These are phyloP conservation scores for Pachycephus smyrnensis DNA, from an alignment of 2,888 invertebrate species.

Conservation along the genomic window DNA sequence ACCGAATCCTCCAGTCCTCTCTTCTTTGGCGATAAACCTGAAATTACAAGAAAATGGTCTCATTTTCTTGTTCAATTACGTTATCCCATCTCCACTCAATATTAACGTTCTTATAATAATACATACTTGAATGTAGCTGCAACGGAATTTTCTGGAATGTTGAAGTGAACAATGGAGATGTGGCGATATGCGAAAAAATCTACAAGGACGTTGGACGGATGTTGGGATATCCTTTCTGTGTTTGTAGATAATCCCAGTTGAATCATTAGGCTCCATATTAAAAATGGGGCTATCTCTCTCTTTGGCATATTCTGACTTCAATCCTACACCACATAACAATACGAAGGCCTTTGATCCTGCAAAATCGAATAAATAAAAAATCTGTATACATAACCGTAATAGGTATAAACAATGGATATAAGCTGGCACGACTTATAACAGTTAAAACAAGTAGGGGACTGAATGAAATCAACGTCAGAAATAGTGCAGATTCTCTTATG, in stretches of 20 bases:
- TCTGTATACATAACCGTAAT: neutral
- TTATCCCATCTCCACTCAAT: neutral
- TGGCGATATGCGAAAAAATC: constrained; percentile 72
- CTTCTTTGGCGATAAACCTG: constrained; percentile 59
- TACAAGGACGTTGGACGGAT: constrained; percentile 67
- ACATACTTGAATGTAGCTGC: constrained; percentile 67
- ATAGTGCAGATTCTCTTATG: neutral
- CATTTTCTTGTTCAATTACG: constrained; percentile 16
- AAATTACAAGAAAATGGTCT: constrained; percentile 27
- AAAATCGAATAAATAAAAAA: constrained; percentile 21
- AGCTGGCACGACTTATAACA: neutral
- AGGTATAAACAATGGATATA: neutral
- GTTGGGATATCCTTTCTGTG: constrained; percentile 57
- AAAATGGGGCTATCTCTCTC: constrained; percentile 36
- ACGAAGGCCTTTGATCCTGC: constrained; percentile 4
- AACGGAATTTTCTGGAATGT: constrained; percentile 69
- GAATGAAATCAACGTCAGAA: neutral
- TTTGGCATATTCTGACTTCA: constrained; percentile 46
- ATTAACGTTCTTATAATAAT: neutral
- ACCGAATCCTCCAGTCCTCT: constrained; percentile 69
- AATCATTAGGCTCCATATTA: constrained; percentile 47
- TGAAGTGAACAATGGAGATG: constrained; percentile 72
- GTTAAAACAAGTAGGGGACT: neutral
- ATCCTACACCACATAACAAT: constrained; percentile 49
- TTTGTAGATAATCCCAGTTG: constrained; percentile 46